These are phyloP conservation scores for Leucoraja erinaceus DNA, from an alignment of 2,113 vertebrate species.

Conservation along the genomic window DNA sequence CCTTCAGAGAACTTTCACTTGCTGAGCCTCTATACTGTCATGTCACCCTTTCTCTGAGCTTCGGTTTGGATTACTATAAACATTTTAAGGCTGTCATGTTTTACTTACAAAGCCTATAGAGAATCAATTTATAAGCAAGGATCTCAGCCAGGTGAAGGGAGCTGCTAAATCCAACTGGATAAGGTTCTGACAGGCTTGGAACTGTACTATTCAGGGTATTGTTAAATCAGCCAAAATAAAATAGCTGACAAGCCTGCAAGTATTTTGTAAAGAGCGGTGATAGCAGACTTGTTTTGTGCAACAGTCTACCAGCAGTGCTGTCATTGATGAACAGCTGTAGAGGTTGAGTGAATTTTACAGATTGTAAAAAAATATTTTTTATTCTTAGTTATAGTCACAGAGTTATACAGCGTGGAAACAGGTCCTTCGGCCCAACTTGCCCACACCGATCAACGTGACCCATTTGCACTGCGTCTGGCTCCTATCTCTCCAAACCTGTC, in stretches of 20 bases:
- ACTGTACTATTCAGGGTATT: slow-evolving; percentile 39
- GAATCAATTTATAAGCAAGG: slow-evolving; percentile 45
- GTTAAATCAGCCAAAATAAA: slow-evolving; percentile 8
- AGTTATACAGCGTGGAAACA: too few relatives aligned
- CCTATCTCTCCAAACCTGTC: too few relatives aligned
- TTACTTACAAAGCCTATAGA: slow-evolving; percentile 42
- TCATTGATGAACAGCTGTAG: not conserved
- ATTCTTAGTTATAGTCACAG: too few relatives aligned
- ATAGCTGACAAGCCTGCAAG: not conserved
- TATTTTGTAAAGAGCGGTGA: not conserved
- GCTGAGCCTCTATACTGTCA: slow-evolving; percentile 31
- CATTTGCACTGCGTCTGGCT: too few relatives aligned
- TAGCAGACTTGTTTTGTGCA: not conserved
- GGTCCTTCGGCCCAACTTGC: too few relatives aligned
- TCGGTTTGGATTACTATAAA: slow-evolving; percentile 14
- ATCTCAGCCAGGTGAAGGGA: slow-evolving; percentile 46
- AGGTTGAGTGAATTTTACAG: not conserved
- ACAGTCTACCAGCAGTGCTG: not conserved
- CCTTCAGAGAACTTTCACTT: not conserved
- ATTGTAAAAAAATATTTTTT: not conserved
- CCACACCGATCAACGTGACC: too few relatives aligned
- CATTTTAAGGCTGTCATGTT: slow-evolving; percentile 44
- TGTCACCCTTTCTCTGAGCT: slow-evolving; percentile 40
- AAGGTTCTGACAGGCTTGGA: slow-evolving; percentile 39
- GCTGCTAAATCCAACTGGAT: slow-evolving; percentile 43